Percentiles rank a stretch among this genome's conserved stretches.
Conservation (phyloP, 2,113 vertebrate genomes). For the Andinoacara biseriatus region DNA sequence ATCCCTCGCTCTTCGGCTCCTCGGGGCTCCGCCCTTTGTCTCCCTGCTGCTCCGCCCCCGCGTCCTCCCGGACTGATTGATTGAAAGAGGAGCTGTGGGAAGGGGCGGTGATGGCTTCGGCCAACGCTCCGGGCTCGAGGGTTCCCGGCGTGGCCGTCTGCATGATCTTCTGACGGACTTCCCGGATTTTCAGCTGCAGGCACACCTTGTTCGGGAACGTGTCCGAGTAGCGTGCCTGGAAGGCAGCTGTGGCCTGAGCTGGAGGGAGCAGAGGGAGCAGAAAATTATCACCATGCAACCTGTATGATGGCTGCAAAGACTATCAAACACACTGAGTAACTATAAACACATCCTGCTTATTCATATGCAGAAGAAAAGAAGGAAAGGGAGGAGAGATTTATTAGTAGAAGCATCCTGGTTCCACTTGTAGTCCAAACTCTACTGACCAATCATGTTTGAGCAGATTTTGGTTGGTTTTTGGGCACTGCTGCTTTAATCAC, state of each 20-base stretch:
- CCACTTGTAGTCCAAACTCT: not conserved
- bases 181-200: constrained; percentile 93
- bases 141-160: constrained; percentile 86
- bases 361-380: not conserved
- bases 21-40: constrained; percentile 65
- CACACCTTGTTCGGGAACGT: constrained; percentile 93
- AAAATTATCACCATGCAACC: not conserved
- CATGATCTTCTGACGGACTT: constrained; percentile 97
- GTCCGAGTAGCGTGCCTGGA: constrained; percentile 90
- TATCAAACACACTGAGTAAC: too few relatives aligned
- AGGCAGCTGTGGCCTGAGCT: constrained; percentile 93
- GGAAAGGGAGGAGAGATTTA: not conserved
- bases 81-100: constrained; percentile 67
- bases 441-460: not conserved
- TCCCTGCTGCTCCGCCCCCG: constrained; percentile 53
- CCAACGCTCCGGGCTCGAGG: constrained; percentile 67
- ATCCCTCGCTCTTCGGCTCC: constrained; percentile 75
- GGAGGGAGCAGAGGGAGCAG: not conserved
- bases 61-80: constrained; percentile 65
- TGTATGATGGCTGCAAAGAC: not conserved
- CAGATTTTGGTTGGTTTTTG: not conserved
- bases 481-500: not conserved
- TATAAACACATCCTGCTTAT: not conserved
- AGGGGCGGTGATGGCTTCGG: constrained; percentile 35
- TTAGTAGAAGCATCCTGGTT: not conserved